These are phyloP conservation scores for Sebastes ruberrimus DNA, from an alignment of 2,797 vertebrate genomes.

Conservation along the genomic window DNA sequence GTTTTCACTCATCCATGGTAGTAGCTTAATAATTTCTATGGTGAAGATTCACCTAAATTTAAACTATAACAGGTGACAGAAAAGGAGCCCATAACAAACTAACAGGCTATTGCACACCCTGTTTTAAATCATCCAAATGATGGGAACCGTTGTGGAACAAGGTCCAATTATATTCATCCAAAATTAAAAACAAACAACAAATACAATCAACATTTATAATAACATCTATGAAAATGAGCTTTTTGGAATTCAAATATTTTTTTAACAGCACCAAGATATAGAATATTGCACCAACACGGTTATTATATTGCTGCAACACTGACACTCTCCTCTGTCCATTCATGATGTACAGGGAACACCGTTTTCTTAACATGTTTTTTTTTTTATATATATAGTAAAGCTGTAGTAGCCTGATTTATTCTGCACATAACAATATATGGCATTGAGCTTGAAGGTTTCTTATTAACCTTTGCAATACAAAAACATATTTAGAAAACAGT, in stretches of 20 bases:
- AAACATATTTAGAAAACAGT: neutral
- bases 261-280: neutral
- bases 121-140: neutral
- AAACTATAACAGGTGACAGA: neutral
- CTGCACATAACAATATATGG: neutral
- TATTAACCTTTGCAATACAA: neutral
- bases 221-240: neutral
- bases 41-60: neutral
- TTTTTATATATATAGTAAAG: no score
- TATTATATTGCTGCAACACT: neutral
- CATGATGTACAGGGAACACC: no score
- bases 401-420: no score
- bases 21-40: neutral
- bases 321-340: neutral
- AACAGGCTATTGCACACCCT: neutral
- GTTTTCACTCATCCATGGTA: neutral
- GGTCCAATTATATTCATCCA: neutral
- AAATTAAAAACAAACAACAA: no score
- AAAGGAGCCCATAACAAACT: neutral
- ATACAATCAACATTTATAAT: neutral
- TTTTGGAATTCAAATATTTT: neutral
- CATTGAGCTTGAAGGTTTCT: neutral
- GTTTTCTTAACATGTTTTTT: neutral
- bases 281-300: neutral
- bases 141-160: neutral